These are phyloP conservation scores for Galerucella pusilla DNA, from an alignment of 2,888 invertebrate species.

Conservation along the genomic window DNA sequence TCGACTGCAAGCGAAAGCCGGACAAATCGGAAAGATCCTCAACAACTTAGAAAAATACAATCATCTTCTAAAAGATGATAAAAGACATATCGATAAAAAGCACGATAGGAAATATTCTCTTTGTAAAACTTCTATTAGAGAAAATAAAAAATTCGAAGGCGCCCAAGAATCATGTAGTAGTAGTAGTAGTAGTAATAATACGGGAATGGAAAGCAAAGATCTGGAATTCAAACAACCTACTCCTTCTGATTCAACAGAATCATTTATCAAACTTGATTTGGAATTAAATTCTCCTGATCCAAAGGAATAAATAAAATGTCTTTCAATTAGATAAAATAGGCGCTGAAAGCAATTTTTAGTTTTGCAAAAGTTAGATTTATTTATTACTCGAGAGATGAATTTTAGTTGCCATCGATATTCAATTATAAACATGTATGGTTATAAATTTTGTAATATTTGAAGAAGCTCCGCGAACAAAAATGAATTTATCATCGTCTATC, in stretches of 20 bases:
- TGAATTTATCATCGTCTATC: no score
- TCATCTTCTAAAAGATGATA: conserved; percentile 74
- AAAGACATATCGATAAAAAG: conserved; percentile 51
- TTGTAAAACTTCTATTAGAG: conserved; percentile 44
- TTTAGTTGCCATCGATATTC: no score
- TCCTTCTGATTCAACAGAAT: conserved; percentile 57
- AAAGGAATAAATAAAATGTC: conserved; percentile 38
- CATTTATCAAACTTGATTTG: conserved; percentile 57
- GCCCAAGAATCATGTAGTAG: conserved; percentile 27
- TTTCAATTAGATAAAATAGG: not conserved
- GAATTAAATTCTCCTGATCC: conserved; percentile 49
- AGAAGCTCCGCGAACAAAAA: no score
- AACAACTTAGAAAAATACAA: conserved; percentile 90
- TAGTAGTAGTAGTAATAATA: conserved; percentile 21
- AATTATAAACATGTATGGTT: no score
- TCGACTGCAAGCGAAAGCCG: conserved; percentile 93
- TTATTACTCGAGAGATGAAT: no score
- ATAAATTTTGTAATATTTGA: no score
- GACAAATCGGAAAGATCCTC: conserved; percentile 93
- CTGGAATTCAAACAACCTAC: conserved; percentile 45
- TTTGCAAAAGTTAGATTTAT: not conserved
- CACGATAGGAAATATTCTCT: conserved; percentile 45
- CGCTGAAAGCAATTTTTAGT: not conserved
- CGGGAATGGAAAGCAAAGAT: conserved; percentile 14
- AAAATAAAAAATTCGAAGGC: conserved; percentile 35